These are phyloP conservation scores for Syngnathus rostellatus DNA, from an alignment of 2,797 vertebrate genomes.

Conservation along the genomic window DNA sequence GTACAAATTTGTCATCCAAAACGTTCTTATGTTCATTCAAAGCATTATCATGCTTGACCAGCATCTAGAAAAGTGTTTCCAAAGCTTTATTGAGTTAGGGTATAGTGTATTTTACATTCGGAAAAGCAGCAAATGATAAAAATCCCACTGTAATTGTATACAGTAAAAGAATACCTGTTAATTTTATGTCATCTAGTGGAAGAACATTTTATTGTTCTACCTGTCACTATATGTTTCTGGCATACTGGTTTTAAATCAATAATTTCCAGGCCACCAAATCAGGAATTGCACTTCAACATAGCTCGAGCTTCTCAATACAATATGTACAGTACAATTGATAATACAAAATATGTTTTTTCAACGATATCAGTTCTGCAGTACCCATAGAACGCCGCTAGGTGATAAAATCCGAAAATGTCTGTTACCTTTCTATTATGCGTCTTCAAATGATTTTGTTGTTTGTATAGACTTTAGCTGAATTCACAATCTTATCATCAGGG, in stretches of 20 bases:
- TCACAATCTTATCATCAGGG: background rate
- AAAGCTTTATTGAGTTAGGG: background rate
- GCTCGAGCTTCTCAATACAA: no score
- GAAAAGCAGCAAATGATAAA: background rate
- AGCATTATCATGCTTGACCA: background rate
- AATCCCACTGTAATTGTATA: background rate
- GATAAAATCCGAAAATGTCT: background rate
- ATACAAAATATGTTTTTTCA: background rate
- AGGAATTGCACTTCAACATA: background rate
- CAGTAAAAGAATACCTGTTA: no score
- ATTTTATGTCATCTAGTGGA: background rate
- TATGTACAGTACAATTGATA: background rate
- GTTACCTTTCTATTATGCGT: no score
- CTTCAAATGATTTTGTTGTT: no score
- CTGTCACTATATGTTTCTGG: background rate
- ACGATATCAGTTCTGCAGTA: background rate
- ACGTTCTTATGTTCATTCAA: background rate
- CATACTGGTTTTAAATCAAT: no score
- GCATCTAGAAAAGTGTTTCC: background rate
- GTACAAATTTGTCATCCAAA: background rate
- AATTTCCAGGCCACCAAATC: no score
- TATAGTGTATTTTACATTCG: no score
- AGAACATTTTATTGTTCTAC: background rate
- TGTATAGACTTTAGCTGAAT: no score
- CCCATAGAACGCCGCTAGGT: background rate